phyloP scores from a whole-genome alignment of 2,797 vertebrate species.

The Chaenodraco wilsoni region DNA sequence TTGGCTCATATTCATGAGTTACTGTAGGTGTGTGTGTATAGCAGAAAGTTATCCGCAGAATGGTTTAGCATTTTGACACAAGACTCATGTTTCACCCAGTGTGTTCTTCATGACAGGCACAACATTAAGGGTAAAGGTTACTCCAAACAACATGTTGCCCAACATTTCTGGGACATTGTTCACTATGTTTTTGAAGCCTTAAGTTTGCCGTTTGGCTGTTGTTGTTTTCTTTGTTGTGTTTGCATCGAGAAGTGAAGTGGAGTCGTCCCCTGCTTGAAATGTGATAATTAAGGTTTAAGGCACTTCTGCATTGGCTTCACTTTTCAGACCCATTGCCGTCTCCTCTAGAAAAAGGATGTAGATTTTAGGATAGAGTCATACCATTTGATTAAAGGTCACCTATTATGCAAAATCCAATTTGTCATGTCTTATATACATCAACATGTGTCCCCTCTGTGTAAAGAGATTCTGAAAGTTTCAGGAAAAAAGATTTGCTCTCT shows the following conservation, averaged over 20 bases:
- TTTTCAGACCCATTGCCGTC: neutral
- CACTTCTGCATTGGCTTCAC: too few relatives aligned
- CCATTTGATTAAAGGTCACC: neutral
- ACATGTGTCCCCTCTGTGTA: too few relatives aligned
- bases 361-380: neutral
- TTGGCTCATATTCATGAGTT: conserved; percentile 21
- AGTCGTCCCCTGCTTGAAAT: too few relatives aligned
- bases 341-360: neutral
- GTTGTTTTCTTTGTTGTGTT: too few relatives aligned
- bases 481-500: too few relatives aligned
- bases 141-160: neutral
- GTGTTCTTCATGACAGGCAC: neutral
- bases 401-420: too few relatives aligned
- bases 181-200: too few relatives aligned
- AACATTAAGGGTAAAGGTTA: neutral
- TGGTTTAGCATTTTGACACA: neutral
- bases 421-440: too few relatives aligned
- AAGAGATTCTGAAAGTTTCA: too few relatives aligned
- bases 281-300: too few relatives aligned
- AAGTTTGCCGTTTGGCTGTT: too few relatives aligned
- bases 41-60: conserved; percentile 6
- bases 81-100: neutral
- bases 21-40: neutral
- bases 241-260: too few relatives aligned
- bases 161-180: neutral